These are phyloP conservation scores for Tolypeutes matacus DNA, from an alignment of 2,797 vertebrate species.

Conservation along the genomic window DNA sequence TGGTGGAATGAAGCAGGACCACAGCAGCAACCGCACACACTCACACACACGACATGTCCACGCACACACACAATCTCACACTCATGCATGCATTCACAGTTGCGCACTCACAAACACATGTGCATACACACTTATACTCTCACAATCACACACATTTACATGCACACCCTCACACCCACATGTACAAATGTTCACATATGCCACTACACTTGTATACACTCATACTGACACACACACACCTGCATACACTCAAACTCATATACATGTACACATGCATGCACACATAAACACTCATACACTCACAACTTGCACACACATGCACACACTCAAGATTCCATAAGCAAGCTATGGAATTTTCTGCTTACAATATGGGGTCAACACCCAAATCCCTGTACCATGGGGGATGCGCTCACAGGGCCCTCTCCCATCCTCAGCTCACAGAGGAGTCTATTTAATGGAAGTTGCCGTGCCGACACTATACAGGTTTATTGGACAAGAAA, in stretches of 20 bases:
- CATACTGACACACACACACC: too few relatives aligned
- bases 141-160: neutral
- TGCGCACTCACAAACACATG: too few relatives aligned
- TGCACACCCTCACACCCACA: too few relatives aligned
- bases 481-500: neutral
- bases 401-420: accelerated
- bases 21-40: neutral
- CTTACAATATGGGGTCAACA: accelerated
- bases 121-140: too few relatives aligned
- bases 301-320: neutral
- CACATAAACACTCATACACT: neutral
- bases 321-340: too few relatives aligned
- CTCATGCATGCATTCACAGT: neutral
- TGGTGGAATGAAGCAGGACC: neutral
- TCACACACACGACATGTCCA: neutral
- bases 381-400: neutral
- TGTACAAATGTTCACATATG: neutral
- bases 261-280: too few relatives aligned
- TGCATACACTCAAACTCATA: too few relatives aligned
- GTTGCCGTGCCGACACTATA: accelerated
- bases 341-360: neutral
- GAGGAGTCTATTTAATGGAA: accelerated
- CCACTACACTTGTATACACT: neutral
- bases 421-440: neutral
- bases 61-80: too few relatives aligned